phyloP scores from a whole-genome alignment of 2,113 vertebrate species.

The Talpa occidentalis region DNA sequence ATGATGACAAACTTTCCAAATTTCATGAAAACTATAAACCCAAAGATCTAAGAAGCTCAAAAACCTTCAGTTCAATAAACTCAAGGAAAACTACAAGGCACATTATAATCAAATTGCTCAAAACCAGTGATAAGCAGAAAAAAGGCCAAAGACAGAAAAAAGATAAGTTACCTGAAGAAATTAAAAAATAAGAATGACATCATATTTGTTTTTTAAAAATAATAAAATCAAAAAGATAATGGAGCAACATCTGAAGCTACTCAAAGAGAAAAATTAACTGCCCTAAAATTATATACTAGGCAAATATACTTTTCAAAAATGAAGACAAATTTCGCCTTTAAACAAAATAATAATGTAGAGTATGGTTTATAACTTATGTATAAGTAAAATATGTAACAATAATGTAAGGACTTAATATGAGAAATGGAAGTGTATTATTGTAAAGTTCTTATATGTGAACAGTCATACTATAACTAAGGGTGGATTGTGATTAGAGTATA shows the following conservation, averaged over 20 bases:
- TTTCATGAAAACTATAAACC: constrained; percentile 23
- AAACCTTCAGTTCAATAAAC: not conserved
- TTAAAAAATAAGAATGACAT: not conserved
- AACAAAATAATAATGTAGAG: not conserved
- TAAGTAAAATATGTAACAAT: not conserved
- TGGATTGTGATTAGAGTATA: not conserved
- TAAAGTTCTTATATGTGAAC: not conserved
- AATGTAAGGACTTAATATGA: not conserved
- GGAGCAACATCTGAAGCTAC: not conserved
- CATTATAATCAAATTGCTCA: not conserved
- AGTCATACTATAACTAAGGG: not conserved
- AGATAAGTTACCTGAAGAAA: not conserved
- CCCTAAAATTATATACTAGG: not conserved
- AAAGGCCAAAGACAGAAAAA: not conserved
- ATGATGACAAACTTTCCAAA: constrained; percentile 12
- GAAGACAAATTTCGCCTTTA: constrained; percentile 13
- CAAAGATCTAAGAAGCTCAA: not conserved
- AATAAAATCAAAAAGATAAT: not conserved
- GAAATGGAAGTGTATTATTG: not conserved
- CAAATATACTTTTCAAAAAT: not conserved
- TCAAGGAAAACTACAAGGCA: not conserved
- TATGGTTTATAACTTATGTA: not conserved
- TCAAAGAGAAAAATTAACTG: not conserved
- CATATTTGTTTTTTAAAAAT: not conserved
- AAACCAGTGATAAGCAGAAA: not conserved